These are phyloP conservation scores for Meta bourneti DNA, from an alignment of 2,888 invertebrate genomes.

Conservation along the genomic window DNA sequence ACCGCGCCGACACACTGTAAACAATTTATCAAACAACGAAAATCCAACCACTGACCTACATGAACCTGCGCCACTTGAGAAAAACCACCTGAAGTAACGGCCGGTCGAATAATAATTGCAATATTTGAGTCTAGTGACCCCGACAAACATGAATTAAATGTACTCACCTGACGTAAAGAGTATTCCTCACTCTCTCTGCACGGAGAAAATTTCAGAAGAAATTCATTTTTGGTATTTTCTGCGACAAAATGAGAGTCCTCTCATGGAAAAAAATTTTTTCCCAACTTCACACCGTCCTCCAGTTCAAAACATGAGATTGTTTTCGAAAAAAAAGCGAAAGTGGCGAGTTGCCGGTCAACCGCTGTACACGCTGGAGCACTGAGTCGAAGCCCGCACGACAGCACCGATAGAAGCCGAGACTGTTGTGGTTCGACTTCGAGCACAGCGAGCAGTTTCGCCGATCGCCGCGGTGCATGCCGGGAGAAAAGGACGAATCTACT, in stretches of 20 bases:
- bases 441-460: constrained; percentile 44
- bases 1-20: no score
- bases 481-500: constrained; percentile 63
- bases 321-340: constrained; percentile 32
- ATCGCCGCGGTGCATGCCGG: constrained; percentile 60
- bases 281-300: neutral
- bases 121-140: constrained; percentile 67
- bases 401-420: constrained; percentile 52
- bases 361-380: constrained; percentile 17
- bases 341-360: constrained; percentile 42
- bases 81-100: constrained; percentile 34
- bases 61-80: neutral
- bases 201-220: constrained; percentile 4
- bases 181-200: constrained; percentile 59
- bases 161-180: constrained; percentile 71
- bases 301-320: constrained; percentile 20
- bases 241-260: neutral
- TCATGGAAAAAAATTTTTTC: neutral
- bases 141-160: constrained; percentile 60
- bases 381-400: neutral
- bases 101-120: constrained; percentile 50
- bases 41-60: constrained; percentile 48
- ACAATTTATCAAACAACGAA: neutral
- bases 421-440: constrained; percentile 52
- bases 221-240: neutral